A percentile compares a stretch with the other conserved stretches of the same genome.
These are phyloP conservation scores for Carapus acus DNA, from an alignment of 2,797 vertebrate genomes.

Conservation along the genomic window DNA sequence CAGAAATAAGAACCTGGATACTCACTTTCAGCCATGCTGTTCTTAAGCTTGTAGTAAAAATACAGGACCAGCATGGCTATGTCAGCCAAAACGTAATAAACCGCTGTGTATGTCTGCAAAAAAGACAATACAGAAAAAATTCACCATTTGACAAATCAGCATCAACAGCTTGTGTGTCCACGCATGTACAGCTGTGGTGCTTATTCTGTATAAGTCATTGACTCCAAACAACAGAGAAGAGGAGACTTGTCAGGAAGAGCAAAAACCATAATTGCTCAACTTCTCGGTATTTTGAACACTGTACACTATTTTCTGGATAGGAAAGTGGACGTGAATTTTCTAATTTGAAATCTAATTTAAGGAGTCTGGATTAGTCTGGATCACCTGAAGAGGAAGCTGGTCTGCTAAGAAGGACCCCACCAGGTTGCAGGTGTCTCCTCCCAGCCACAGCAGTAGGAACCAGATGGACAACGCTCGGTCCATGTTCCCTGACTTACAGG, in stretches of 20 bases:
- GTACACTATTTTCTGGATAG: no score
- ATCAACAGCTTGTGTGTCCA: no score
- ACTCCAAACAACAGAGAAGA: no score
- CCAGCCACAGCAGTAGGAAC: slow-evolving; percentile 92
- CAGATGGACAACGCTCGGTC: slow-evolving; percentile 90
- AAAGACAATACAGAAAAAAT: slow-evolving; percentile 1
- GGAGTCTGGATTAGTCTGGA: background rate
- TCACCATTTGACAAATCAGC: no score
- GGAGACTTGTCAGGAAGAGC: no score
- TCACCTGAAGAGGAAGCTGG: slow-evolving; percentile 93
- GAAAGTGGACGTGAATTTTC: no score
- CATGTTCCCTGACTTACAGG: slow-evolving; percentile 87
- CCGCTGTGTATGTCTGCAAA: slow-evolving; percentile 83
- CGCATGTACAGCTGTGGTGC: no score
- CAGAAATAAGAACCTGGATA: no score
- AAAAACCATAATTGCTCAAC: no score
- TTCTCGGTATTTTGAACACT: no score
- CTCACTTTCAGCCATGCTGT: slow-evolving; percentile 57
- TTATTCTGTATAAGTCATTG: no score
- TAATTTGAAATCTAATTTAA: no score
- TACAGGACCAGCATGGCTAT: slow-evolving; percentile 83
- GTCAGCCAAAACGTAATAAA: slow-evolving; percentile 90
- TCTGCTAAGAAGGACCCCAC: slow-evolving; percentile 88
- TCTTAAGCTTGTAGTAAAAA: slow-evolving; percentile 73
- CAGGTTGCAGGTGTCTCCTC: slow-evolving; percentile 88